Evolutionary conservation across 2,797 vertebrate species (phyloP), one percentile per base, ranked within the genome.

Genomic region (Limnodromus scolopaceus): DNA sequence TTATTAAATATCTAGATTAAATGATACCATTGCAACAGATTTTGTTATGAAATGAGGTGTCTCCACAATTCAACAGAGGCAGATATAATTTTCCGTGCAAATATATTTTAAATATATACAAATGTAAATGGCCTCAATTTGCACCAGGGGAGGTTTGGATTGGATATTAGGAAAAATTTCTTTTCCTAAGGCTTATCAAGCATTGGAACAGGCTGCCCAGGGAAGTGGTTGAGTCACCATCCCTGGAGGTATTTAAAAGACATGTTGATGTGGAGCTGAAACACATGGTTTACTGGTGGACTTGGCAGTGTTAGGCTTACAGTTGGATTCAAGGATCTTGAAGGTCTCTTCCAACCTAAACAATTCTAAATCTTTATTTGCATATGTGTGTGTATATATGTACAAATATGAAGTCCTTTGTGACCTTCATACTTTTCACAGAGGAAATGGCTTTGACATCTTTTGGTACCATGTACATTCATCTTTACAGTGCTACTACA

Each of bases 31-130:
- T 90, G 49, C 11, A 72, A 19, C 8, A 71, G n/a, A 46, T 49
- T 13, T 80, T 86, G 8, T 28, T 74, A 46, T 18, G 25, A 53
- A 36, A 66, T 58, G 18, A 75, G 1, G 1, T 46, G 7, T 38
- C 41, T 89, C 49, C 27, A 92, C 22, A 87, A 70, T 82, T 87
- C 20, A 54, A 25, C 0, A 84, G 58, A 89, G 82, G 11, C 22
- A 88, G 34, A 41, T 36, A 84, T 3, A 32, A 38, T 84, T 92
- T 80, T 93, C 38, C 28, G 60, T 84, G 57, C 18, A 89, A 75
- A 46, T 84, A 57, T 68, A 89, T 89, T 87, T 15, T 5, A 63
- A 64, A 68, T 23, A 30, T 25, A 77, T 66, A 41, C 8, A 84
- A 19, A 64, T 32, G 20, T 30, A 64, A 45, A 64, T 11, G 14